Evolutionary conservation across 2,888 invertebrate species (phyloP).

Genomic region (Microdon myrmicae): DNA sequence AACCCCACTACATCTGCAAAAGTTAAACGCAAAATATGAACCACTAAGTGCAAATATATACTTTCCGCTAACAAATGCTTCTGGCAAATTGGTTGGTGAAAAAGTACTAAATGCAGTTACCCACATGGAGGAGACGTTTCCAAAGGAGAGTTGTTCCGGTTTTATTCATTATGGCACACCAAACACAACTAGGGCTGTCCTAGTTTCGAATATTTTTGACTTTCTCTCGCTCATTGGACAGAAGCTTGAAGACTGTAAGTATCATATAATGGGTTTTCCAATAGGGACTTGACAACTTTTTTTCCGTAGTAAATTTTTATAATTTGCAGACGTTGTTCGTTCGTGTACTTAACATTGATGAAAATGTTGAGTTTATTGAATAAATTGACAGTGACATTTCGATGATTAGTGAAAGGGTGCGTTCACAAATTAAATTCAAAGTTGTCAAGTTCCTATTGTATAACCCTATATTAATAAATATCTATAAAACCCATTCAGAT

Average conservation of each 20-base stretch:
- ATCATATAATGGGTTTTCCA: too few species aligned
- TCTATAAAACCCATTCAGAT: too few species aligned
- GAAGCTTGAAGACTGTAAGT: conserved; percentile 35
- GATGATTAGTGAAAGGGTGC: too few species aligned
- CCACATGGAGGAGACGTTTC: conserved; percentile 25
- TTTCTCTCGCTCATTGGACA: conserved; percentile 30
- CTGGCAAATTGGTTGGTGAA: conserved; percentile 29
- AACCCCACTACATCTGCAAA: conserved; percentile 14
- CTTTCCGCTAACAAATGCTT: conserved; percentile 20
- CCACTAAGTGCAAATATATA: conserved; percentile 12
- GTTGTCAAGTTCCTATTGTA: too few species aligned
- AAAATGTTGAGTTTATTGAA: too few species aligned
- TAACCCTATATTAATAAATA: too few species aligned
- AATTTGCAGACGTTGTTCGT: too few species aligned
- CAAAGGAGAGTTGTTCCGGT: conserved; percentile 31
- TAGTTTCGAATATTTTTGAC: conserved; percentile 35
- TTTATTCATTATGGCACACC: conserved; percentile 4
- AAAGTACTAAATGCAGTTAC: conserved; percentile 19
- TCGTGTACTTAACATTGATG: too few species aligned
- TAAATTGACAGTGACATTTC: too few species aligned
- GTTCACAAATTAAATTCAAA: too few species aligned
- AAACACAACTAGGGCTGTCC: conserved; percentile 17
- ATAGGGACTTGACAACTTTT: not conserved
- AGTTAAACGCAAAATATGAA: conserved; percentile 13
- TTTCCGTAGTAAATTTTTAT: not conserved